Conservation (phyloP, 2,888 invertebrate genomes). For the Monopis laevigella region DNA sequence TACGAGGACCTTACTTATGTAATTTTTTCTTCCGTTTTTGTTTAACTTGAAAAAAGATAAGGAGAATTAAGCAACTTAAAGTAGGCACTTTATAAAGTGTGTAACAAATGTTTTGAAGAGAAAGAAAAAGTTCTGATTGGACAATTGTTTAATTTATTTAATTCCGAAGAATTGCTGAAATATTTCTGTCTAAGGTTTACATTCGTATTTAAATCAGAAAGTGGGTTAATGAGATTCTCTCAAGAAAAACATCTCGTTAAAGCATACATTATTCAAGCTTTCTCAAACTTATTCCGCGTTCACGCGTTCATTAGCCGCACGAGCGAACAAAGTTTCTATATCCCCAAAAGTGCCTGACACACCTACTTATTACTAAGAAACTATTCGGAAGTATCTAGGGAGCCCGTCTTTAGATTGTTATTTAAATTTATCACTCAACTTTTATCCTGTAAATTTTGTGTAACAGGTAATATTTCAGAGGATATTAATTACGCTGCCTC, state of each 20-base stretch:
- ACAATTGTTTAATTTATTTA: constrained; percentile 38
- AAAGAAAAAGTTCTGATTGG: constrained; percentile 8
- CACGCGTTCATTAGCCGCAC: constrained; percentile 62
- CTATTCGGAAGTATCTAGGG: constrained; percentile 61
- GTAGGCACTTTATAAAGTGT: too few species aligned
- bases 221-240: constrained; percentile 65
- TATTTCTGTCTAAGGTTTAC: constrained; percentile 53
- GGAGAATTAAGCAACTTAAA: too few species aligned
- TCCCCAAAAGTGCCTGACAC: constrained; percentile 39
- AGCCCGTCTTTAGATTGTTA: constrained; percentile 48
- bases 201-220: constrained; percentile 63
- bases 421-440: constrained; percentile 67
- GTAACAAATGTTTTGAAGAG: too few species aligned
- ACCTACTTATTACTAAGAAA: constrained; percentile 54
- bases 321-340: constrained; percentile 52
- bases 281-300: constrained; percentile 61
- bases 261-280: constrained; percentile 66
- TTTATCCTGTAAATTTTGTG: constrained; percentile 65
- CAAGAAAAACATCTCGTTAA: constrained; percentile 68
- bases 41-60: too few species aligned
- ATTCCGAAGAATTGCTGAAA: constrained; percentile 50
- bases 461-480: constrained; percentile 64
- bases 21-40: too few species aligned
- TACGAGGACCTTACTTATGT: too few species aligned
- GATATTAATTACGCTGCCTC: constrained; percentile 64